Evolutionary conservation across 2,888 invertebrate genomes (phyloP).

Genomic region (Hylaea fasciaria): DNA sequence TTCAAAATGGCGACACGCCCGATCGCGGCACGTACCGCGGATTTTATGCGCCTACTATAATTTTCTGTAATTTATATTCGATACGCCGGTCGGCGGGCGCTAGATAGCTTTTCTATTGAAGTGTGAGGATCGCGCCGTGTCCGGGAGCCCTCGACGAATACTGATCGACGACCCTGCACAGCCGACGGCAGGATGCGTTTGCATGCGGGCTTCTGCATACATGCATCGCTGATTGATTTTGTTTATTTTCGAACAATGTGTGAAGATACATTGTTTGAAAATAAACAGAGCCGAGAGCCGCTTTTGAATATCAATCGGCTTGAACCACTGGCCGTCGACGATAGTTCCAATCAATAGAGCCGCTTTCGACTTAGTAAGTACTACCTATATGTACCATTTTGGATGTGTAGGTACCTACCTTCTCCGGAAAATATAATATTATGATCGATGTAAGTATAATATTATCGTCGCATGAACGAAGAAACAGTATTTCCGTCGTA

Average conservation of each 20-base stretch:
- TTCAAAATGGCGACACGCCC: slow-evolving; percentile 65
- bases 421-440: too few relatives aligned
- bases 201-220: slow-evolving; percentile 62
- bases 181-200: slow-evolving; percentile 62
- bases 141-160: slow-evolving; percentile 72
- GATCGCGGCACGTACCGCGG: slow-evolving; percentile 60
- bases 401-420: too few relatives aligned
- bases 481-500: too few relatives aligned
- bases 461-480: background rate
- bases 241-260: slow-evolving; percentile 59
- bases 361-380: slow-evolving; percentile 5
- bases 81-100: slow-evolving; percentile 68
- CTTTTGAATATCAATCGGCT: slow-evolving; percentile 55
- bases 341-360: slow-evolving; percentile 28
- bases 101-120: slow-evolving; percentile 77
- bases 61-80: slow-evolving; percentile 82
- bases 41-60: slow-evolving; percentile 72
- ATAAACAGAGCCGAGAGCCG: slow-evolving; percentile 52
- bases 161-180: slow-evolving; percentile 54
- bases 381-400: background rate
- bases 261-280: slow-evolving; percentile 56
- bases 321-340: slow-evolving; percentile 21
- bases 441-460: background rate
- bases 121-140: slow-evolving; percentile 66
- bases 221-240: slow-evolving; percentile 55